Percentiles rank a stretch among this genome's conserved stretches.
These are phyloP conservation scores for Hoplostethus mediterraneus DNA, from an alignment of 2,797 vertebrate species.

Conservation along the genomic window DNA sequence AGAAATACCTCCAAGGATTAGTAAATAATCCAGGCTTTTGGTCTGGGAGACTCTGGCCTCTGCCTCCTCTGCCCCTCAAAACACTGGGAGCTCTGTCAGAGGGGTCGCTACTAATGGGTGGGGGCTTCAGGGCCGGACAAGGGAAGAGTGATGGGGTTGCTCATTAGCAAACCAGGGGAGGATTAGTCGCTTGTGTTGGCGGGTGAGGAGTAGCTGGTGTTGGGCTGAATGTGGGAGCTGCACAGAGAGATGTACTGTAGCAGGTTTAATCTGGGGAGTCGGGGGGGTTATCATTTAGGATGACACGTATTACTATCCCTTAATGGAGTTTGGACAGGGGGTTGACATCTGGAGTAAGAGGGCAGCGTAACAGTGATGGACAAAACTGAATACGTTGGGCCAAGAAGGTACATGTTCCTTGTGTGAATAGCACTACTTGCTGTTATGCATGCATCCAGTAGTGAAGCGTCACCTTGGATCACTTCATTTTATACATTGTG, in stretches of 20 bases:
- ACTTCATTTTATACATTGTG: neutral
- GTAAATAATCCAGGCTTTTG: conserved; percentile 78
- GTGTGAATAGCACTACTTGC: neutral
- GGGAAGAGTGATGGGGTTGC: conserved; percentile 60
- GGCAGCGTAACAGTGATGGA: neutral
- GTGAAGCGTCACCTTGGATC: too few relatives aligned
- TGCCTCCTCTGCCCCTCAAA: conserved; percentile 73
- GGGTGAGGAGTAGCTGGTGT: conserved; percentile 29
- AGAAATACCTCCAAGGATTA: conserved; percentile 80
- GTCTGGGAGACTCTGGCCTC: conserved; percentile 65
- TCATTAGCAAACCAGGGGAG: conserved; percentile 64
- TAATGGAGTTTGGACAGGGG: neutral
- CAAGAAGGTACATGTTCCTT: neutral
- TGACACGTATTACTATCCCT: neutral
- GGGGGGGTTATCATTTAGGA: neutral
- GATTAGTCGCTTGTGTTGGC: conserved; percentile 54
- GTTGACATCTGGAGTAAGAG: neutral
- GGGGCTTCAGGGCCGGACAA: conserved; percentile 55
- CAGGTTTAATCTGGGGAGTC: conserved; percentile 9
- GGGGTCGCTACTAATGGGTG: conserved; percentile 72
- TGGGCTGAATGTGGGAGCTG: conserved; percentile 5
- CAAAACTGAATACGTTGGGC: too few relatives aligned
- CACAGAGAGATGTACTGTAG: conserved; percentile 2
- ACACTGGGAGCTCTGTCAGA: conserved; percentile 60
- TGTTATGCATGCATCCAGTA: neutral